Percentiles rank a stretch among this genome's conserved stretches.
Evolutionary conservation across 92 coral and sea anemone genomes (phyloP).

Genomic region (Palythoa heliodiscus): DNA sequence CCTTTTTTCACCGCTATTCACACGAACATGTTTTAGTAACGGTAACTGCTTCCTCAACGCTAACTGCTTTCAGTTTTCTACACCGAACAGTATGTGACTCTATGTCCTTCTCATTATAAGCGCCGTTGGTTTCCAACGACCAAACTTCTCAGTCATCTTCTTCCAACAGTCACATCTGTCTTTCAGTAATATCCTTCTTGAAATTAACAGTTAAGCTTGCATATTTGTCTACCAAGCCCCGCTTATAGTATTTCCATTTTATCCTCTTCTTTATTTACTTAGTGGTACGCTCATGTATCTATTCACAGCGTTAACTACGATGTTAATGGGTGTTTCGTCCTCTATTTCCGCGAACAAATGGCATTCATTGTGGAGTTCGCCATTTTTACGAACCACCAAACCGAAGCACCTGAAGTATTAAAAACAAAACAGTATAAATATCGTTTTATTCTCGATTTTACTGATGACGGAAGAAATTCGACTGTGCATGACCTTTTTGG

Average conservation of each 20-base stretch:
- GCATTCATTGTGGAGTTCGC: conserved; percentile 92
- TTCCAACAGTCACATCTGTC: not conserved
- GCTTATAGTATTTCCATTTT: conserved; percentile 12
- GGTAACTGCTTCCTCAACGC: not conserved
- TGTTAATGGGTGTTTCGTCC: conserved; percentile 74
- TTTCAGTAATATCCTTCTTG: not conserved
- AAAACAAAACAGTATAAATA: not conserved
- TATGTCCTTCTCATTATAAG: not conserved
- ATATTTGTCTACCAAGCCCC: not conserved
- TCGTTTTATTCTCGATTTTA: not conserved
- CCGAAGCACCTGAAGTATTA: conserved; percentile 78
- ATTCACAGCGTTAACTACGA: conserved; percentile 84
- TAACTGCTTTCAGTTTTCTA: not conserved
- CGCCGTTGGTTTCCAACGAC: not conserved
- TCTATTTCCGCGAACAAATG: conserved; percentile 93
- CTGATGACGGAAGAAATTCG: not conserved
- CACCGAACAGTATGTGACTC: not conserved
- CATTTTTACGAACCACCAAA: conserved; percentile 82
- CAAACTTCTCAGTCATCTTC: not conserved
- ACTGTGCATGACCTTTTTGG: not conserved
- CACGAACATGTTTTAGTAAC: not conserved
- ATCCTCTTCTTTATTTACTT: not conserved
- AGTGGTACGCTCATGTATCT: conserved; percentile 62
- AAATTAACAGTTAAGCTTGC: not conserved
- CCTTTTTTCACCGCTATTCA: not conserved